Evolutionary conservation across 2,113 vertebrate genomes (phyloP).

Genomic region (Tetrax tetrax): DNA sequence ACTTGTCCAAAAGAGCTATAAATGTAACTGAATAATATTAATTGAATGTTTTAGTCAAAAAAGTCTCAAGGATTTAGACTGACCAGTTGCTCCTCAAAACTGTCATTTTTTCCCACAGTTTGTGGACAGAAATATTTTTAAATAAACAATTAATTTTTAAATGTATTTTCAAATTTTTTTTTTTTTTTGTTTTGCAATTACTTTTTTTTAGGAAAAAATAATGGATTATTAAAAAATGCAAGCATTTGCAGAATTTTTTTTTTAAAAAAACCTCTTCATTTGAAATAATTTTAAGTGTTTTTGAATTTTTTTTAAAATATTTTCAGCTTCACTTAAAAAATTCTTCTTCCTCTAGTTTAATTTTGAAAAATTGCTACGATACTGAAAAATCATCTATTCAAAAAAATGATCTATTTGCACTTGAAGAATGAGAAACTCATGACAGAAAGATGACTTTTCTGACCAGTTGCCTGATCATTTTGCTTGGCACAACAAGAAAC

Average conservation of each 20-base stretch:
- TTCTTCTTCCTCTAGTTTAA: background rate
- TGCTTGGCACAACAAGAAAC: background rate
- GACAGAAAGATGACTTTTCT: background rate
- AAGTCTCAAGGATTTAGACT: background rate
- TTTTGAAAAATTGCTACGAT: background rate
- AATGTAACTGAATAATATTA: background rate
- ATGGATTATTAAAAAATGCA: background rate
- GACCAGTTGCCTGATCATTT: background rate
- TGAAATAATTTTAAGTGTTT: background rate
- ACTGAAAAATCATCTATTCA: background rate
- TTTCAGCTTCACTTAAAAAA: background rate
- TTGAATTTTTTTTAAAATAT: background rate
- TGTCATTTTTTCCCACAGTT: background rate
- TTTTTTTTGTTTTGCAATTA: background rate
- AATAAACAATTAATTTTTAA: background rate
- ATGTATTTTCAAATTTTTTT: background rate
- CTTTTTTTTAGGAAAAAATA: background rate
- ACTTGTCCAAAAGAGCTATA: background rate
- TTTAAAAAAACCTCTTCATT: accelerated
- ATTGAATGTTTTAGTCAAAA: background rate
- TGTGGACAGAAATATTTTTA: background rate
- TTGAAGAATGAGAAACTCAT: background rate
- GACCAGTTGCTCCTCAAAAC: background rate
- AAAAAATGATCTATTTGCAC: background rate
- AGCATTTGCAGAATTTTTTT: background rate